Evolutionary conservation across 1,140 invertebrate genomes (phyloP).

Genomic region (Aphaenogaster rudis): DNA sequence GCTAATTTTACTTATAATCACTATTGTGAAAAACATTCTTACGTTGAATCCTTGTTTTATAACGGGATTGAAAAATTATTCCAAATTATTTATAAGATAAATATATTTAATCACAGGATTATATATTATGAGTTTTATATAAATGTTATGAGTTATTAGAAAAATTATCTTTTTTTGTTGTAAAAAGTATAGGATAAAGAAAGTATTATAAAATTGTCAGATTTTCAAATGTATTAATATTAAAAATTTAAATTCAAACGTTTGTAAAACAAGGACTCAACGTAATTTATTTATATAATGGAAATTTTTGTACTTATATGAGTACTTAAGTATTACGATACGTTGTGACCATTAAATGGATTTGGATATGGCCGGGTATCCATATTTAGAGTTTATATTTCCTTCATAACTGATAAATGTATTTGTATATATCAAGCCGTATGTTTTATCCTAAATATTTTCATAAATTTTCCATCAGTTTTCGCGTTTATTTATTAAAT

Average conservation of each 20-base stretch:
- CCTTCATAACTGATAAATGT: constrained; percentile 31
- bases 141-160: constrained; percentile 3
- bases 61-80: not conserved
- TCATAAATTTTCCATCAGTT: not conserved
- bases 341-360: constrained; percentile 7
- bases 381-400: constrained; percentile 18
- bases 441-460: not conserved
- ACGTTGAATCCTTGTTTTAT: constrained; percentile 46
- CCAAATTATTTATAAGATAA: not conserved
- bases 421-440: constrained; percentile 7
- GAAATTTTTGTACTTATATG: constrained; percentile 29
- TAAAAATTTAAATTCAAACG: not conserved
- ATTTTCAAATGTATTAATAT: constrained; percentile 21
- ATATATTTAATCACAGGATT: not conserved
- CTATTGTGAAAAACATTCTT: not conserved
- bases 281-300: constrained; percentile 22
- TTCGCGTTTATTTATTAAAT: constrained; percentile 45
- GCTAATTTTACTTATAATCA: constrained; percentile 23
- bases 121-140: constrained; percentile 3
- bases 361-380: not conserved
- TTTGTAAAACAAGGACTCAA: constrained; percentile 26
- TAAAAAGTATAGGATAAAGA: constrained; percentile 1
- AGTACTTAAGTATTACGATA: constrained; percentile 16
- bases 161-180: constrained; percentile 11
- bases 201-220: not conserved